Evolutionary conservation across 2,113 vertebrate species (phyloP).

Genomic region (Phasianus colchicus): DNA sequence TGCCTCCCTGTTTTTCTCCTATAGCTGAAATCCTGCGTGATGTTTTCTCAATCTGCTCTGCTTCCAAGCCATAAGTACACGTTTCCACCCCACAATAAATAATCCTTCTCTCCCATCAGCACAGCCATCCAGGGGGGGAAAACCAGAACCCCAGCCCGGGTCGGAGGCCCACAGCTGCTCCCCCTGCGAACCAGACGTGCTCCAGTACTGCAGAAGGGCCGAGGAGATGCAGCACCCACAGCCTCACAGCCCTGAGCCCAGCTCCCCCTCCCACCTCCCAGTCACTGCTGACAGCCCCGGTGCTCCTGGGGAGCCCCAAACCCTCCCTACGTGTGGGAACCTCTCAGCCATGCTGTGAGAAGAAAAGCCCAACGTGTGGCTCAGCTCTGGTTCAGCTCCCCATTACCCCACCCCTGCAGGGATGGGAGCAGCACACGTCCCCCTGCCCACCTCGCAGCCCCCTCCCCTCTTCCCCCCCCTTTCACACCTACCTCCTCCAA

Average conservation of each 20-base stretch:
- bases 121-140: no score
- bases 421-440: background rate
- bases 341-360: fast-evolving
- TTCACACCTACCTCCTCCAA: conserved; percentile 88
- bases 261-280: background rate
- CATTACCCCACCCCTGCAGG: background rate
- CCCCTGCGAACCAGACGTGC: background rate
- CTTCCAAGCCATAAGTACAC: background rate
- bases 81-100: background rate
- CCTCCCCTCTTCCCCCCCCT: background rate
- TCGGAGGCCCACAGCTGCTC: fast-evolving
- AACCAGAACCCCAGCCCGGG: background rate
- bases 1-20: background rate
- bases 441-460: background rate
- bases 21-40: fast-evolving
- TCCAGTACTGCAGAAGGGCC: background rate
- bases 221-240: fast-evolving
- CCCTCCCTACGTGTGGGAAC: background rate
- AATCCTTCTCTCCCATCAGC: background rate
- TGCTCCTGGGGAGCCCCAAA: background rate
- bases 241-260: fast-evolving
- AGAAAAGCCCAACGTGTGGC: background rate
- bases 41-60: background rate
- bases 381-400: background rate
- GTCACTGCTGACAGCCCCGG: background rate